A percentile compares a stretch with the other conserved stretches of the same genome.
phyloP scores from a whole-genome alignment of 2,888 invertebrate genomes.

The Drosophila imparisetae region DNA sequence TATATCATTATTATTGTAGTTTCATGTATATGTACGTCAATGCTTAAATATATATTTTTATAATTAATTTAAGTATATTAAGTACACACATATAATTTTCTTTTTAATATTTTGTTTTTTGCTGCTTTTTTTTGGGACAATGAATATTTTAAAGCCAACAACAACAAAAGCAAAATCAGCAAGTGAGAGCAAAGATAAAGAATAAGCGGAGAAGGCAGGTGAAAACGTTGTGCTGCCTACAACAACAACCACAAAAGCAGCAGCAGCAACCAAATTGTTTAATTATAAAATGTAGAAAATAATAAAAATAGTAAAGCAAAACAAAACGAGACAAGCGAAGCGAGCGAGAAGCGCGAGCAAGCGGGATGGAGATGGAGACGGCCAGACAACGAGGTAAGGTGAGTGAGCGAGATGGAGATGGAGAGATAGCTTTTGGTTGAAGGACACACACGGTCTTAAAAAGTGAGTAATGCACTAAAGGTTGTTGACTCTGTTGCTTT shows the following conservation, averaged over 20 bases:
- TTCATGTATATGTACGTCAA: too few species aligned
- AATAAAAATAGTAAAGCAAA: slow-evolving; percentile 51
- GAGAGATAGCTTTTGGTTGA: slow-evolving; percentile 82
- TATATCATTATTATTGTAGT: too few species aligned
- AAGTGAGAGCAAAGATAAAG: slow-evolving; percentile 22
- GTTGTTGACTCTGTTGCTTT: slow-evolving; percentile 76
- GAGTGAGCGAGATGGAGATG: slow-evolving; percentile 47
- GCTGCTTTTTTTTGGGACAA: not conserved
- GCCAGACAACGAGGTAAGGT: slow-evolving; percentile 16
- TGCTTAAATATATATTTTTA: too few species aligned
- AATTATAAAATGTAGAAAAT: slow-evolving; percentile 75
- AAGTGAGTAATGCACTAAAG: slow-evolving; percentile 83
- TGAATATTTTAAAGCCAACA: slow-evolving; percentile 17
- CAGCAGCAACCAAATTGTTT: slow-evolving; percentile 65
- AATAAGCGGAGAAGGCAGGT: slow-evolving; percentile 9
- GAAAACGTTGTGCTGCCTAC: slow-evolving; percentile 25
- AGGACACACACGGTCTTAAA: slow-evolving; percentile 83
- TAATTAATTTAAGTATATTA: too few species aligned
- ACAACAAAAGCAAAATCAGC: slow-evolving; percentile 28
- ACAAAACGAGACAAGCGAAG: slow-evolving; percentile 6
- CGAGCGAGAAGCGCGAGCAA: not conserved
- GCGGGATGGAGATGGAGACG: not conserved
- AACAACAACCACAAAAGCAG: slow-evolving; percentile 22
- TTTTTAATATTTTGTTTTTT: too few species aligned
- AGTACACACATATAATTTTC: too few species aligned